Conservation (phyloP, 2,797 vertebrate species). For the Epinephelus malabaricus region DNA sequence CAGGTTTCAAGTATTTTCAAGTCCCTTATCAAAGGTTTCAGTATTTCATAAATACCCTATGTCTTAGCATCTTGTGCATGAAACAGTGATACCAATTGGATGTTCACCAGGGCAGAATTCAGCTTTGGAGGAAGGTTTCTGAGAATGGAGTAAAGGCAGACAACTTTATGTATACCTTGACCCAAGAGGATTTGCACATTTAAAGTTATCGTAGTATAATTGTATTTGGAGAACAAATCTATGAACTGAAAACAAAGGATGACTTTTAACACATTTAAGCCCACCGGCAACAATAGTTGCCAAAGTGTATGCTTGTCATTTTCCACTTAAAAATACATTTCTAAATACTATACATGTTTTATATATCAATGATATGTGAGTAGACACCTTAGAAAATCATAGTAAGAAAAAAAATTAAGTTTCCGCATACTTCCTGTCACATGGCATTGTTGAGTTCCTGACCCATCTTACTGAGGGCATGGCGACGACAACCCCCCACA, state of each 20-base stretch:
- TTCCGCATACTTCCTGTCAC: no score
- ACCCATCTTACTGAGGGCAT: no score
- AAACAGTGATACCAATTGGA: slow-evolving; percentile 54
- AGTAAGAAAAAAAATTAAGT: no score
- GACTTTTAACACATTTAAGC: not conserved
- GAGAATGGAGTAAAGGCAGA: not conserved
- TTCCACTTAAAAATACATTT: no score
- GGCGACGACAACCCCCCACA: no score
- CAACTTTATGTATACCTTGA: not conserved
- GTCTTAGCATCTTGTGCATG: slow-evolving; percentile 54
- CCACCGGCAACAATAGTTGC: no score
- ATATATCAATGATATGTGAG: no score
- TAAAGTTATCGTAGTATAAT: slow-evolving; percentile 7
- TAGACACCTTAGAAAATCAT: no score
- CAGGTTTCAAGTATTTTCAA: slow-evolving; percentile 25
- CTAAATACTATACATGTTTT: no score
- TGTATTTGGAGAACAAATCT: slow-evolving; percentile 10
- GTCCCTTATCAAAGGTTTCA: slow-evolving; percentile 46
- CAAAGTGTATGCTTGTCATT: no score
- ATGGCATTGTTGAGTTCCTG: no score
- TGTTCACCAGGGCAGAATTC: slow-evolving; percentile 39
- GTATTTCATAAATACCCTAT: slow-evolving; percentile 51
- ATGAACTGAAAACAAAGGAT: slow-evolving; percentile 9
- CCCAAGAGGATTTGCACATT: slow-evolving; percentile 9
- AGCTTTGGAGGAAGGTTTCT: not conserved